Evolutionary conservation across 1,140 invertebrate genomes (phyloP).

Genomic region (Brachionus manjavacas): DNA sequence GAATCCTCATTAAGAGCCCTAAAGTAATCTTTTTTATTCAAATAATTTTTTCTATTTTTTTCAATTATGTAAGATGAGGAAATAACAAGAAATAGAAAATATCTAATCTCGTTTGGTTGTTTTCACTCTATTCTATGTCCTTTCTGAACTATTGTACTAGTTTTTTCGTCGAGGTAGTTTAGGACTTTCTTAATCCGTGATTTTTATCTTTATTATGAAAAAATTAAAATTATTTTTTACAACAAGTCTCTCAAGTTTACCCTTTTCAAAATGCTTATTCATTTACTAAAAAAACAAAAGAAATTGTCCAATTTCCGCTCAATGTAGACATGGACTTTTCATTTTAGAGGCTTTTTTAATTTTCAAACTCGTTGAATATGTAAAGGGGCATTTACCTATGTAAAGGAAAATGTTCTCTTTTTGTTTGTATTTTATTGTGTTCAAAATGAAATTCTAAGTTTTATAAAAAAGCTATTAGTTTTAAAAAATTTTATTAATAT

Average conservation of each 20-base stretch:
- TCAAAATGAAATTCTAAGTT: not conserved
- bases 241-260: not conserved
- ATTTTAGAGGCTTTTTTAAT: not conserved
- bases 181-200: conserved; percentile 16
- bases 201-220: conserved; percentile 8
- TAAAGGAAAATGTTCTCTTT: not conserved
- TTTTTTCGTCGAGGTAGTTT: not conserved
- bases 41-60: conserved; percentile 3
- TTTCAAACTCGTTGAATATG: not conserved
- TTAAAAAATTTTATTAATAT: too few species aligned
- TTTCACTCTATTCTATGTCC: conserved; percentile 2
- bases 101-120: not conserved
- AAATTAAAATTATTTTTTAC: conserved; percentile 20
- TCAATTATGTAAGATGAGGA: conserved; percentile 33
- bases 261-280: not conserved
- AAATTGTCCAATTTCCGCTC: not conserved
- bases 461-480: too few species aligned
- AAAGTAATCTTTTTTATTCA: conserved; percentile 27
- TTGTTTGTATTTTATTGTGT: not conserved
- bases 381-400: not conserved
- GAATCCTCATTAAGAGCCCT: conserved; percentile 20
- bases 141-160: not conserved
- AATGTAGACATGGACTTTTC: not conserved
- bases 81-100: not conserved
- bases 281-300: not conserved